phyloP scores from a whole-genome alignment of 1,140 invertebrate genomes.

The Proctacanthus coquilletti region DNA sequence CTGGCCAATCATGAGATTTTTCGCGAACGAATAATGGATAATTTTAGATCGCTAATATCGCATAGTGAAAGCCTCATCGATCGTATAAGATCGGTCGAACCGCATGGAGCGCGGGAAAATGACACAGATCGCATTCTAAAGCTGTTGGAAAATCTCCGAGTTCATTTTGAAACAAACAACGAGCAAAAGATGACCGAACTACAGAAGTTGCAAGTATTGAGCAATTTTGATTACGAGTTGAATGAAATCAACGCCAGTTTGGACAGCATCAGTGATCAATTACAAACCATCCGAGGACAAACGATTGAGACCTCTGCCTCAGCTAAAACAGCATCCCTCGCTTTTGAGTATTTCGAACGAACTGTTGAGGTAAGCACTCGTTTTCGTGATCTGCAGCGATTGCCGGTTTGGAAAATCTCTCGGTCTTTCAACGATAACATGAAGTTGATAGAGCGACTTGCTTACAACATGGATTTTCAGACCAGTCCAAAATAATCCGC shows the following conservation, averaged over 20 bases:
- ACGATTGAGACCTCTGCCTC: conserved; percentile 55
- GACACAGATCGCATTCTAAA: conserved; percentile 55
- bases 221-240: conserved; percentile 43
- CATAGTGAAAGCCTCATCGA: conserved; percentile 28
- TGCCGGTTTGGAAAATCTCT: too few species aligned
- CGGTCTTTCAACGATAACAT: too few species aligned
- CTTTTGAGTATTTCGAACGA: conserved; percentile 64
- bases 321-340: conserved; percentile 49
- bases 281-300: conserved; percentile 44
- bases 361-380: conserved; percentile 50
- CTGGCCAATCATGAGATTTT: conserved; percentile 28
- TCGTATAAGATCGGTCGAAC: conserved; percentile 42
- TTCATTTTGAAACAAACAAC: conserved; percentile 26
- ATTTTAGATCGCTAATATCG: conserved; percentile 29
- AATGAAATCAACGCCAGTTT: conserved; percentile 56
- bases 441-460: too few species aligned
- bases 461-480: too few species aligned
- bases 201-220: conserved; percentile 46
- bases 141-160: conserved; percentile 35
- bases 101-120: conserved; percentile 42
- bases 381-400: too few species aligned
- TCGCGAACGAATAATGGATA: conserved; percentile 27
- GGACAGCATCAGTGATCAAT: conserved; percentile 46
- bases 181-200: conserved; percentile 45
- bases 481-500: too few species aligned